Evolutionary conservation across 2,888 invertebrate species (phyloP).

Genomic region (Keiferia lycopersicella): DNA sequence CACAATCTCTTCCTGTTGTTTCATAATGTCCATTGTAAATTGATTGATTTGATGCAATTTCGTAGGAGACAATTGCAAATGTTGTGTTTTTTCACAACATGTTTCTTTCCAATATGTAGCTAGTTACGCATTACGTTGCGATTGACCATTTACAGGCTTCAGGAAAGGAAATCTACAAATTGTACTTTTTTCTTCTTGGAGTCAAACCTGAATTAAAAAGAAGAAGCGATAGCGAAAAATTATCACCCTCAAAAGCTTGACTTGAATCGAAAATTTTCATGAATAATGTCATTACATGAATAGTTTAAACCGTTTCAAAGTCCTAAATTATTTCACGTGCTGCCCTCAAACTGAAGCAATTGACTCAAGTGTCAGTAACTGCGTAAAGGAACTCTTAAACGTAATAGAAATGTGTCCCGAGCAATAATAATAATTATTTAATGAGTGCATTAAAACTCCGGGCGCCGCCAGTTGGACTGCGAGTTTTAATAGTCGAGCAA

Average conservation of each 20-base stretch:
- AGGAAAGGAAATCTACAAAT: too few relatives aligned
- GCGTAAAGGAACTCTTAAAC: constrained; percentile 2
- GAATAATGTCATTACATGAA: neutral
- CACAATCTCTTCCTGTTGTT: neutral
- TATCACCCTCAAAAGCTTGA: too few relatives aligned
- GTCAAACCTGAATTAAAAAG: too few relatives aligned
- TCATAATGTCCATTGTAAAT: too few relatives aligned
- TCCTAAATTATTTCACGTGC: constrained; percentile 2
- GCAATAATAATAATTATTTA: constrained; percentile 19
- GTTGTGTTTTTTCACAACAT: too few relatives aligned
- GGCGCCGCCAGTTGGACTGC: neutral
- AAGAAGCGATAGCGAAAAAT: too few relatives aligned
- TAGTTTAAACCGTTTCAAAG: neutral
- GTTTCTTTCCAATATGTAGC: too few relatives aligned
- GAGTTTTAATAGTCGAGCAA: neutral
- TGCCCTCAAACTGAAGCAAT: constrained; percentile 9
- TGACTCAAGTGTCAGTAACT: constrained; percentile 13
- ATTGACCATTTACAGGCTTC: too few relatives aligned
- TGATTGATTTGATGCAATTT: too few relatives aligned
- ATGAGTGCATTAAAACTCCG: constrained; percentile 13
- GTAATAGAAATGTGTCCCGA: constrained; percentile 18
- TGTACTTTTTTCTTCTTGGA: too few relatives aligned
- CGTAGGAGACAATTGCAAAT: too few relatives aligned
- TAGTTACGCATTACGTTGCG: too few relatives aligned
- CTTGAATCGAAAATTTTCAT: neutral